Conservation (phyloP, 2,797 vertebrate genomes). For the Microchirus variegatus region DNA sequence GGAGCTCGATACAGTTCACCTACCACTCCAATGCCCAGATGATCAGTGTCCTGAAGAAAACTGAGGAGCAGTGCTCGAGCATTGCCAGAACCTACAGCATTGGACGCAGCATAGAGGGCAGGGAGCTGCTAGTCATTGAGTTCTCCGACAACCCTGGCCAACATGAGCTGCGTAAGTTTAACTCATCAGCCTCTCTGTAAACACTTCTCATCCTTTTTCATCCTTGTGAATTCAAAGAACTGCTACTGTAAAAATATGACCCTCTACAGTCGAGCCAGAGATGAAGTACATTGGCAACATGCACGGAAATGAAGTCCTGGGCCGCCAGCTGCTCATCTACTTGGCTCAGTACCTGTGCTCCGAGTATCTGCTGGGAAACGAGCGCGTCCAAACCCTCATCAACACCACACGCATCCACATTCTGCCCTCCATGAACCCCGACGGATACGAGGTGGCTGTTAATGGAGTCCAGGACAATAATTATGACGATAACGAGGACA, state of each 20-base stretch:
- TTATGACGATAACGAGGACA: slow-evolving; percentile 61
- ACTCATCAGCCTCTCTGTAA: neutral
- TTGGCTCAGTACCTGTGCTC: slow-evolving; percentile 93
- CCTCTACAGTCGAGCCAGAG: slow-evolving; percentile 89
- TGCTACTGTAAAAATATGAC: slow-evolving; percentile 11
- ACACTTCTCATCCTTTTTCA: neutral
- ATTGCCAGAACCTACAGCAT: slow-evolving; percentile 93
- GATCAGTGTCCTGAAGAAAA: slow-evolving; percentile 83
- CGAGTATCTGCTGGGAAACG: slow-evolving; percentile 91
- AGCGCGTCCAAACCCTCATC: slow-evolving; percentile 89
- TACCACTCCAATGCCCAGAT: slow-evolving; percentile 89
- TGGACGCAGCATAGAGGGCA: slow-evolving; percentile 89
- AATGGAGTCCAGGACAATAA: slow-evolving; percentile 76
- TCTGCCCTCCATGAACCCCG: slow-evolving; percentile 95
- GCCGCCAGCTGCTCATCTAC: slow-evolving; percentile 93
- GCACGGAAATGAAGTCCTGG: slow-evolving; percentile 93
- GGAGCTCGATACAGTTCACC: slow-evolving; percentile 79
- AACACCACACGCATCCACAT: slow-evolving; percentile 95
- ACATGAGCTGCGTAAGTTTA: slow-evolving; percentile 89
- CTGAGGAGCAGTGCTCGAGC: slow-evolving; percentile 83
- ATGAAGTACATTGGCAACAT: slow-evolving; percentile 94
- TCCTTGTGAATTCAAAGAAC: neutral
- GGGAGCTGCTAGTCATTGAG: slow-evolving; percentile 93
- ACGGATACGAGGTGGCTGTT: slow-evolving; percentile 91
- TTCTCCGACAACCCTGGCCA: slow-evolving; percentile 91